These are phyloP conservation scores for Lasioglossum calceatum DNA, from an alignment of 2,888 invertebrate species.

Conservation along the genomic window DNA sequence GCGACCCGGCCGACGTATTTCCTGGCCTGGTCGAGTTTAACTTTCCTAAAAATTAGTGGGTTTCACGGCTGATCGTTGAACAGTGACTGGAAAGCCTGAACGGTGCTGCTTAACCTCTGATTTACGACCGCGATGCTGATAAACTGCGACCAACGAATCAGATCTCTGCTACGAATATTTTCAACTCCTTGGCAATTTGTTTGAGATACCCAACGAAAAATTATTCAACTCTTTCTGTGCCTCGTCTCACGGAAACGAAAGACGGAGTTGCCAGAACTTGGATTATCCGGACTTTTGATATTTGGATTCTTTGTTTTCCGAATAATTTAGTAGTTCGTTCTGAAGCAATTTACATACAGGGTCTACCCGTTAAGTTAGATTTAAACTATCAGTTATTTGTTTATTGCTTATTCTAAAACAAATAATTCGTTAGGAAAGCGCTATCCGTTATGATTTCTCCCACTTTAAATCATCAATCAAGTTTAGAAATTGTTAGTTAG, in stretches of 20 bases:
- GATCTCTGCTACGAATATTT: neutral
- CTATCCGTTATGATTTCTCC: too few relatives aligned
- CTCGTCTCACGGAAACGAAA: neutral
- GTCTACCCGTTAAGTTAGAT: too few relatives aligned
- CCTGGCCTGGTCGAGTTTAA: neutral
- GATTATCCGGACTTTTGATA: neutral
- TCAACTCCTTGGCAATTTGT: neutral
- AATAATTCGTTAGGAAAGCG: too few relatives aligned
- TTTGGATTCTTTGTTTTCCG: neutral
- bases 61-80: neutral
- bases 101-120: neutral
- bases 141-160: neutral
- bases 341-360: neutral
- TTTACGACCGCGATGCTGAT: neutral
- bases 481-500: too few relatives aligned
- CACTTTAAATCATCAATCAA: too few relatives aligned
- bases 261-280: neutral
- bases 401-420: too few relatives aligned
- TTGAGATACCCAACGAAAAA: neutral
- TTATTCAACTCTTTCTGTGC: neutral
- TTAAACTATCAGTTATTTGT: too few relatives aligned
- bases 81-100: neutral
- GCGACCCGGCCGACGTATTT: slow-evolving; percentile 18
- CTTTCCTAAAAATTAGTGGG: neutral
- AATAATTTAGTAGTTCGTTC: neutral